A percentile compares a stretch with the other conserved stretches of the same genome.
Conservation (phyloP, 2,113 vertebrate species). For the Oncorhynchus tshawytscha region DNA sequence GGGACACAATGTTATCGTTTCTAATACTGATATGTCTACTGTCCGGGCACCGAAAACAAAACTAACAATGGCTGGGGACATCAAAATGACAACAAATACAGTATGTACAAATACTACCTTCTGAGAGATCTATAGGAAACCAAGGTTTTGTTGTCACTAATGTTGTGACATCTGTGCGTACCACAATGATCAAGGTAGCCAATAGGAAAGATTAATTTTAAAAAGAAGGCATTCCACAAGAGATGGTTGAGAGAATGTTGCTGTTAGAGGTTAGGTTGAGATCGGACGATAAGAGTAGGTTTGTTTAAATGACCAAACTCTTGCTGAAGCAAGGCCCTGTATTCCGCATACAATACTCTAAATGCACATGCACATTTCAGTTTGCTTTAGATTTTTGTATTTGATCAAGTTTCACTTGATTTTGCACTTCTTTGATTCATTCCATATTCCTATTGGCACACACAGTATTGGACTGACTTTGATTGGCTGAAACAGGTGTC, state of each 20-base stretch:
- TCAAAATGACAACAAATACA: background rate
- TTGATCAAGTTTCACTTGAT: conserved; percentile 40
- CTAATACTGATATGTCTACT: background rate
- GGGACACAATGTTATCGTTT: conserved; percentile 2
- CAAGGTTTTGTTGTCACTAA: background rate
- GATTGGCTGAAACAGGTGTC: conserved; percentile 19
- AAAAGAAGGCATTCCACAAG: conserved; percentile 4
- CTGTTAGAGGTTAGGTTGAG: conserved; percentile 23
- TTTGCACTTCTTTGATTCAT: conserved; percentile 56
- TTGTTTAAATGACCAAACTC: conserved; percentile 2
- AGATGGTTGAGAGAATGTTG: conserved; percentile 38
- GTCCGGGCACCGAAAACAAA: background rate
- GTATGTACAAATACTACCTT: background rate
- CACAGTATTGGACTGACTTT: conserved; percentile 18
- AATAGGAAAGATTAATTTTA: conserved; percentile 5
- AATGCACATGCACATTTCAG: conserved; percentile 23
- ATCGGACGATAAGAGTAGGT: background rate
- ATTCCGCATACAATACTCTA: conserved; percentile 48
- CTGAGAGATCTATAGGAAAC: background rate
- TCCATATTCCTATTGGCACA: conserved; percentile 26
- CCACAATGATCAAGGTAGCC: background rate
- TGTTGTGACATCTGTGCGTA: conserved; percentile 13
- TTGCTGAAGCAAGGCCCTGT: conserved; percentile 22
- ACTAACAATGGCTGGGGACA: conserved; percentile 10
- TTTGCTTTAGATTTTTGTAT: conserved; percentile 27